phyloP scores from a whole-genome alignment of 2,797 vertebrate species.

The Crypturellus tataupa region DNA sequence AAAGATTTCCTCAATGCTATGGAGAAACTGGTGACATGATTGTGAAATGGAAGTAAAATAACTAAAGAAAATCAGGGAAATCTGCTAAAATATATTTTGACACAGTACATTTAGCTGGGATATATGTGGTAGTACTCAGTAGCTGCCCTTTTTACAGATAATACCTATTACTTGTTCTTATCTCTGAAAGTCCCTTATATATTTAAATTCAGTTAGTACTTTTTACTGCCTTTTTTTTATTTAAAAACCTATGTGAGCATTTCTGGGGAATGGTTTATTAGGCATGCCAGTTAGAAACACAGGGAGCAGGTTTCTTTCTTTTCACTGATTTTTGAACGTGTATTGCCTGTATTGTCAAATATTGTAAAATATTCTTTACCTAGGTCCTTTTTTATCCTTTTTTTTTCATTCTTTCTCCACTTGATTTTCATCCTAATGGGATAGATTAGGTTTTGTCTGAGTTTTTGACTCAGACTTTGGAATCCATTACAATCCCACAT shows the following conservation, averaged over 20 bases:
- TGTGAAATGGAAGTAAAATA: conserved; percentile 9
- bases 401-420: not conserved
- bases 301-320: not conserved
- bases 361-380: not conserved
- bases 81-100: conserved; percentile 6
- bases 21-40: not conserved
- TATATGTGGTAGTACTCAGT: not conserved
- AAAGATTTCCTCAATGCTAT: not conserved
- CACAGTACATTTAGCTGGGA: not conserved
- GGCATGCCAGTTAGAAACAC: not conserved
- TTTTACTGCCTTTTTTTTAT: not conserved
- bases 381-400: not conserved
- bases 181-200: not conserved
- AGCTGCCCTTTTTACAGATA: not conserved
- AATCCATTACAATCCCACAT: not conserved
- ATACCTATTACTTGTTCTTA: not conserved
- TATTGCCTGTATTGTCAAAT: not conserved
- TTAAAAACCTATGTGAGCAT: not conserved
- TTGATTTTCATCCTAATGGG: not conserved
- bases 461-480: not conserved
- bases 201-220: not conserved
- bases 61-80: not conserved
- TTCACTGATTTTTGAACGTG: not conserved
- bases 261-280: not conserved
- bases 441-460: not conserved